Percentiles rank a stretch among this genome's conserved stretches.
Conservation (phyloP, 2,888 invertebrate species). For the Dinocampus coccinellae region DNA sequence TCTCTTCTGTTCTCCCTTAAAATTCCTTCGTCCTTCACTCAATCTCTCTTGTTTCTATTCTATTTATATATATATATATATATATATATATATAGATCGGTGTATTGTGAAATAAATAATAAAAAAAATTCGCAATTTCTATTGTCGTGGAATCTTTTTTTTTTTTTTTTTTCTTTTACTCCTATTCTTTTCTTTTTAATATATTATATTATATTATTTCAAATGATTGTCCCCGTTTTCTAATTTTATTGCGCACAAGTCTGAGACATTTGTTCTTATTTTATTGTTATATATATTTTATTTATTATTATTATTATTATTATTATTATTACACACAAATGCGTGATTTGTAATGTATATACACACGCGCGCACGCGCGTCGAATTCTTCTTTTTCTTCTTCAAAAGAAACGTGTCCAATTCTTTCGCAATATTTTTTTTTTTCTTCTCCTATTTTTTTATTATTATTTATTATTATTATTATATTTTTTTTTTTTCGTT, state of each 20-base stretch:
- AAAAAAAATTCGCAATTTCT: not conserved
- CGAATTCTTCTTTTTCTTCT: no score
- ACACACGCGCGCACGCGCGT: not conserved
- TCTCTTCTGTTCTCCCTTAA: no score
- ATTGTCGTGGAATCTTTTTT: not conserved
- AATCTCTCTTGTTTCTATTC: not conserved
- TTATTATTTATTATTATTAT: no score
- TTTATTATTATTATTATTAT: not conserved
- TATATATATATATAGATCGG: not conserved
- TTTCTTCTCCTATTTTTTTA: no score
- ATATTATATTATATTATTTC: not conserved
- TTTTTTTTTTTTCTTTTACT: no score
- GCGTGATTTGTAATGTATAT: not conserved
- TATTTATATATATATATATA: not conserved
- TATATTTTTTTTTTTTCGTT: not conserved
- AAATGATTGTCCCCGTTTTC: not conserved
- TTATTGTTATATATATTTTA: no score
- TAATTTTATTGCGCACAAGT: not conserved
- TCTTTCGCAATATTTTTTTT: not conserved
- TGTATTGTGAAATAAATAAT: not conserved
- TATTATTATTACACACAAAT: not conserved
- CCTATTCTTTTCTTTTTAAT: no score
- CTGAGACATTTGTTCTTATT: not conserved
- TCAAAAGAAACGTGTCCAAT: not conserved
- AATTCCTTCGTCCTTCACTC: not conserved